A percentile compares a stretch with the other conserved stretches of the same genome.
phyloP scores from a whole-genome alignment of 2,797 vertebrate genomes.

The Kryptopterus vitreolus region DNA sequence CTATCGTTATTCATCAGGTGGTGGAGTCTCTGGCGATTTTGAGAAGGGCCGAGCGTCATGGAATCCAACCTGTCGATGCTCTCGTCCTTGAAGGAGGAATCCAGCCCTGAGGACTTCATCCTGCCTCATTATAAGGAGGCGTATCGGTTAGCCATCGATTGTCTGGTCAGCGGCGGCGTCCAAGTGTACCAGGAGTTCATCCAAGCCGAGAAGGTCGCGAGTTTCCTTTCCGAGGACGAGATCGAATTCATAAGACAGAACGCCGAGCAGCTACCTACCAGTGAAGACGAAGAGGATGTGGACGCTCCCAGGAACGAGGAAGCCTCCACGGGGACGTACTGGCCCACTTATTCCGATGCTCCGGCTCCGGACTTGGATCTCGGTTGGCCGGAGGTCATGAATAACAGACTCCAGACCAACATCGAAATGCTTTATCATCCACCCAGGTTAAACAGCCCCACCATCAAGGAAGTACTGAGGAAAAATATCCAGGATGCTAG shows the following conservation, averaged over 20 bases:
- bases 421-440: conserved; percentile 92
- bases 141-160: conserved; percentile 90
- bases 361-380: conserved; percentile 91
- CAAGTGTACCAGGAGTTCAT: conserved; percentile 86
- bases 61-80: conserved; percentile 82
- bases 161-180: conserved; percentile 78
- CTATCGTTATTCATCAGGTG: conserved; percentile 1
- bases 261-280: conserved; percentile 67
- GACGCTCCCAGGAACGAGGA: conserved; percentile 64
- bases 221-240: conserved; percentile 90
- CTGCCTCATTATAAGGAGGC: conserved; percentile 94
- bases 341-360: conserved; percentile 91
- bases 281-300: conserved; percentile 69
- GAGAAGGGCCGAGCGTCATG: conserved; percentile 67
- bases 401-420: conserved; percentile 79
- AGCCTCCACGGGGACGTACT: conserved; percentile 93
- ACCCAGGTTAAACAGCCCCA: conserved; percentile 84
- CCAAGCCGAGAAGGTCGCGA: conserved; percentile 79
- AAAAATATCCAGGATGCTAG: conserved; percentile 90
- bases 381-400: conserved; percentile 88
- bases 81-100: conserved; percentile 85
- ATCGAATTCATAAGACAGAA: conserved; percentile 83
- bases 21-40: background rate
- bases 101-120: conserved; percentile 82
- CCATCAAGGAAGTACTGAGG: conserved; percentile 92